Conservation (phyloP, 2,888 invertebrate genomes). For the Nomada lathburiana region DNA sequence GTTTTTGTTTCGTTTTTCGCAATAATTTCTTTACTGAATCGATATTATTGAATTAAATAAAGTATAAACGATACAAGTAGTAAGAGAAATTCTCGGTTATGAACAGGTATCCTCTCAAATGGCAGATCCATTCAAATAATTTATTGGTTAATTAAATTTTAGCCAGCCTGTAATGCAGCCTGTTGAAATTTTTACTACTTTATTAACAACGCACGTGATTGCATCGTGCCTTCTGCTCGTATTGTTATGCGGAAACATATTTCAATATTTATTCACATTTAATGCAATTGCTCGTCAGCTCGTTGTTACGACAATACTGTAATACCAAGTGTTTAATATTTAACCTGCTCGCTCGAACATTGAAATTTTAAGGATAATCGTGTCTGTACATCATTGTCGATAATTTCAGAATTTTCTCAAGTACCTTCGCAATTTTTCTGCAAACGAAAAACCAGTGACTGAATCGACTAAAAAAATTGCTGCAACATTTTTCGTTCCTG, state of each 20-base stretch:
- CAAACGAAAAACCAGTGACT: not conserved
- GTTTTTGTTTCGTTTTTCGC: not conserved
- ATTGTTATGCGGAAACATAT: not conserved
- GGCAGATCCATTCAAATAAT: too few relatives aligned
- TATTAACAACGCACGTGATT: not conserved
- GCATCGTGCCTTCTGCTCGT: not conserved
- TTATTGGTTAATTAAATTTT: too few relatives aligned
- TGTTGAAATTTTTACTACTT: not conserved
- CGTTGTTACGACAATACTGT: not conserved
- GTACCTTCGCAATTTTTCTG: not conserved
- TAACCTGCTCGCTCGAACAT: not conserved
- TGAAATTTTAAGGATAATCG: not conserved
- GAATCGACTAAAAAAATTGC: not conserved
- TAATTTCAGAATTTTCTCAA: not conserved
- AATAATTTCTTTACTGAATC: too few relatives aligned
- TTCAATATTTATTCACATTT: not conserved
- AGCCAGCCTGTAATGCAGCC: too few relatives aligned
- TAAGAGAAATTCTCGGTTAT: too few relatives aligned
- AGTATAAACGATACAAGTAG: too few relatives aligned
- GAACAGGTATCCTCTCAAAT: too few relatives aligned
- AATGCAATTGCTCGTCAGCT: not conserved
- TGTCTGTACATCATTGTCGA: not conserved
- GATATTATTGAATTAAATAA: too few relatives aligned
- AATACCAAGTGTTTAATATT: not conserved
- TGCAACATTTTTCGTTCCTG: not conserved